A percentile compares a stretch with the other conserved stretches of the same genome.
Conservation (phyloP, 2,888 invertebrate genomes). For the Galerucella calmariensis region DNA sequence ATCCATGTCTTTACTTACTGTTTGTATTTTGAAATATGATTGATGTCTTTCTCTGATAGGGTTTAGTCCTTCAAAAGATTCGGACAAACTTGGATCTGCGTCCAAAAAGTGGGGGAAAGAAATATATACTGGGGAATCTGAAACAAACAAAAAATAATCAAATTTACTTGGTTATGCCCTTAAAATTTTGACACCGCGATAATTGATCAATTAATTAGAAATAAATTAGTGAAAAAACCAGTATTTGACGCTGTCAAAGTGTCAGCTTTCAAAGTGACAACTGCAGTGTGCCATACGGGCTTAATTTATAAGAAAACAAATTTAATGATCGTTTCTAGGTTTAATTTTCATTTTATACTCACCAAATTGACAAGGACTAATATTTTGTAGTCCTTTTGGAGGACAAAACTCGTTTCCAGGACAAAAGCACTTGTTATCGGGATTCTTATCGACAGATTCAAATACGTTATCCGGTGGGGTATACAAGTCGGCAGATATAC, state of each 20-base stretch:
- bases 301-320: no score
- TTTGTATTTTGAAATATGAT: constrained; percentile 86
- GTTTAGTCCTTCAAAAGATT: constrained; percentile 77
- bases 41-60: constrained; percentile 77
- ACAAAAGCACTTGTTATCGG: constrained; percentile 82
- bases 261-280: no score
- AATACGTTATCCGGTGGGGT: constrained; percentile 78
- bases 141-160: constrained; percentile 45
- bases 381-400: constrained; percentile 82
- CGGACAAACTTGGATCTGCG: constrained; percentile 76
- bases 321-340: not conserved
- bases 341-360: constrained; percentile 46
- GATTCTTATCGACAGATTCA: constrained; percentile 73
- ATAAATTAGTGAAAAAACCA: no score
- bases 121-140: constrained; percentile 87
- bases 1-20: constrained; percentile 69
- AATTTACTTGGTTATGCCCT: no score
- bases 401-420: constrained; percentile 77
- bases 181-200: no score
- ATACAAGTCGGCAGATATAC: constrained; percentile 79
- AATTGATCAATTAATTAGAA: no score
- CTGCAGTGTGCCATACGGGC: no score
- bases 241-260: no score
- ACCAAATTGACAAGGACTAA: constrained; percentile 90
- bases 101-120: constrained; percentile 92